A percentile compares a stretch with the other conserved stretches of the same genome.
Evolutionary conservation across 2,797 vertebrate genomes (phyloP).

Genomic region (Anguilla marmorata): DNA sequence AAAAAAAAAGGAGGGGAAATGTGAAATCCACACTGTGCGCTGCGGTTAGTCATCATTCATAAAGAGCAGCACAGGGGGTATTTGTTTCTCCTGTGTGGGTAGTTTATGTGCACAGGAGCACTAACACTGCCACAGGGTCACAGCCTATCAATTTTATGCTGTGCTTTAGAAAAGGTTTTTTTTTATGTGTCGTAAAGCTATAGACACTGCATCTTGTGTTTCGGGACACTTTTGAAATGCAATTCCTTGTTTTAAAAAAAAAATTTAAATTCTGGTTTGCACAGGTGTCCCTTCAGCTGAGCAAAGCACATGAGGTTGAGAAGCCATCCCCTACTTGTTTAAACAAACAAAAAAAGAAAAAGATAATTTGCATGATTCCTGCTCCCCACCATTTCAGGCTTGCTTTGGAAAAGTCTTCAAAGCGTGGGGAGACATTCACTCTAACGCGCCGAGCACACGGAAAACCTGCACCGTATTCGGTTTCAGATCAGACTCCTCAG

Average conservation of each 20-base stretch:
- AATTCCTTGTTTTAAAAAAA: slow-evolving; percentile 33
- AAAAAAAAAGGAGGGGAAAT: slow-evolving; percentile 53
- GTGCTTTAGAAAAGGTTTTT: neutral
- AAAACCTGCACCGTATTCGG: neutral
- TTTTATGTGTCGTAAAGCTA: slow-evolving; percentile 27
- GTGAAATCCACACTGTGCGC: slow-evolving; percentile 52
- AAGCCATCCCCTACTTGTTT: neutral
- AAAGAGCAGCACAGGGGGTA: neutral
- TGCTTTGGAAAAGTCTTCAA: neutral
- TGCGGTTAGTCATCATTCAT: slow-evolving; percentile 47
- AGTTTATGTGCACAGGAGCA: neutral
- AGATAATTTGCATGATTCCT: slow-evolving; percentile 37
- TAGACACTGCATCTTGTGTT: slow-evolving; percentile 43
- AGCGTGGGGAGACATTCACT: slow-evolving; percentile 52
- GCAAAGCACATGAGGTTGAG: neutral
- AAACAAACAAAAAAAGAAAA: slow-evolving; percentile 46
- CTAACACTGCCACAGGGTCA: neutral
- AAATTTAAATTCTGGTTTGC: neutral
- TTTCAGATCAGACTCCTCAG: neutral
- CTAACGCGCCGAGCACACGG: slow-evolving; percentile 19
- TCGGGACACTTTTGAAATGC: slow-evolving; percentile 45
- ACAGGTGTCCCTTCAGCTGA: neutral
- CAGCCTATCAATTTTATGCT: slow-evolving; percentile 1
- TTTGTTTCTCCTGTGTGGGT: neutral
- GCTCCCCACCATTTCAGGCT: neutral